Percentiles rank a stretch among this genome's conserved stretches.
phyloP scores from a whole-genome alignment of 1,140 invertebrate genomes.

The Eciton burchellii region DNA sequence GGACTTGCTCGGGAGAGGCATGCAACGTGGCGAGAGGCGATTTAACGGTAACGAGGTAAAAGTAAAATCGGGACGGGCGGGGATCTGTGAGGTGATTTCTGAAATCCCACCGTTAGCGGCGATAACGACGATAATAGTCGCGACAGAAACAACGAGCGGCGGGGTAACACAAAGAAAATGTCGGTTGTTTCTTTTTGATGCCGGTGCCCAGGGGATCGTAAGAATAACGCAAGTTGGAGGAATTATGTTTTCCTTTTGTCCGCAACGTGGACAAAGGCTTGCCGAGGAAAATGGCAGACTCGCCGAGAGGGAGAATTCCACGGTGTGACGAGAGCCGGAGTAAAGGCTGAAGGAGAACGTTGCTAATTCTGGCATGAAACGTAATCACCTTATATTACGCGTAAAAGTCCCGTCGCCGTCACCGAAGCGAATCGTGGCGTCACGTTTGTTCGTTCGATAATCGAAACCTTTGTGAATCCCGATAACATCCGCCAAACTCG shows the following conservation, averaged over 20 bases:
- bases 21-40: neutral
- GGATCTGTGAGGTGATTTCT: constrained; percentile 43
- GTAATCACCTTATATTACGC: constrained; percentile 42
- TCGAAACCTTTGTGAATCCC: neutral
- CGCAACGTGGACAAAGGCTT: constrained; percentile 67
- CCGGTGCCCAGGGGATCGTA: constrained; percentile 68
- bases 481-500: neutral
- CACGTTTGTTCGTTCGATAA: constrained; percentile 1
- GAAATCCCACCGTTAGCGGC: constrained; percentile 46
- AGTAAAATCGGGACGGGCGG: neutral
- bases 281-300: constrained; percentile 64
- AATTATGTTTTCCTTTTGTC: constrained; percentile 76
- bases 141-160: constrained; percentile 59
- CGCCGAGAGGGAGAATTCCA: constrained; percentile 68
- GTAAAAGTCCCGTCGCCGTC: constrained; percentile 21
- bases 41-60: neutral
- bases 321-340: constrained; percentile 68
- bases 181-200: constrained; percentile 63
- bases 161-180: constrained; percentile 47
- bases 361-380: constrained; percentile 69
- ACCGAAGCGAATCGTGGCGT: neutral
- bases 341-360: constrained; percentile 59
- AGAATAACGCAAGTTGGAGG: constrained; percentile 73
- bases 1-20: too few relatives aligned
- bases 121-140: constrained; percentile 52